Percentiles rank a stretch among this genome's conserved stretches.
Conservation (phyloP, 1,140 invertebrate species). For the Condylostylus longicornis region DNA sequence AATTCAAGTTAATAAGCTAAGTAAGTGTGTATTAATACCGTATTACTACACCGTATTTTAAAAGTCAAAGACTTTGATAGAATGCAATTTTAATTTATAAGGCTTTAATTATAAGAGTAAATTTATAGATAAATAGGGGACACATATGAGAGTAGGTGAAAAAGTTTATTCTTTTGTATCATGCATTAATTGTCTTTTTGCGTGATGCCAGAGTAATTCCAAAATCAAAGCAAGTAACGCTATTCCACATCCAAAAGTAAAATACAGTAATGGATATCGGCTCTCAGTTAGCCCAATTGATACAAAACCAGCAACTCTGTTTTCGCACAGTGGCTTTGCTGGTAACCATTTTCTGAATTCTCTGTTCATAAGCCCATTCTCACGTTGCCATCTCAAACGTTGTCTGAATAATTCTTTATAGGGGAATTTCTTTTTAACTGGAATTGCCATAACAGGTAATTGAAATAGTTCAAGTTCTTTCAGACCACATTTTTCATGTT, state of each 20-base stretch:
- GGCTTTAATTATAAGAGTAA: too few relatives aligned
- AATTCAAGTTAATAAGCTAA: too few relatives aligned
- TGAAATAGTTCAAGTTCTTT: slow-evolving; percentile 39
- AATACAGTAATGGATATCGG: slow-evolving; percentile 32
- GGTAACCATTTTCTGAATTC: slow-evolving; percentile 30
- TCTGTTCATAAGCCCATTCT: slow-evolving; percentile 29
- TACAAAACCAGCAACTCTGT: slow-evolving; percentile 32
- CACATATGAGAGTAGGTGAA: too few relatives aligned
- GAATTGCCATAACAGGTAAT: slow-evolving; percentile 35
- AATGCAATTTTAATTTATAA: too few relatives aligned
- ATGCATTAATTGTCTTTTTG: too few relatives aligned
- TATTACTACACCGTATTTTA: too few relatives aligned
- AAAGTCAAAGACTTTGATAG: too few relatives aligned
- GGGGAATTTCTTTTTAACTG: slow-evolving; percentile 38
- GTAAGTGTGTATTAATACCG: too few relatives aligned
- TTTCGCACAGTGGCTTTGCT: slow-evolving; percentile 34
- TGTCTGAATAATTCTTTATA: slow-evolving; percentile 38
- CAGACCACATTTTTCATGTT: slow-evolving; percentile 42
- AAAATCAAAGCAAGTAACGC: background rate
- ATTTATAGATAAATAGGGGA: too few relatives aligned
- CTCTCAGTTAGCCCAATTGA: slow-evolving; percentile 36
- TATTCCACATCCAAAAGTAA: slow-evolving; percentile 28
- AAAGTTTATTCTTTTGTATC: too few relatives aligned
- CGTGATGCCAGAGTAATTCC: too few relatives aligned
- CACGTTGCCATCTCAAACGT: slow-evolving; percentile 32